A percentile compares a stretch with the other conserved stretches of the same genome.
phyloP scores from a whole-genome alignment of 2,888 invertebrate genomes.

The Amblyteles armatorius region DNA sequence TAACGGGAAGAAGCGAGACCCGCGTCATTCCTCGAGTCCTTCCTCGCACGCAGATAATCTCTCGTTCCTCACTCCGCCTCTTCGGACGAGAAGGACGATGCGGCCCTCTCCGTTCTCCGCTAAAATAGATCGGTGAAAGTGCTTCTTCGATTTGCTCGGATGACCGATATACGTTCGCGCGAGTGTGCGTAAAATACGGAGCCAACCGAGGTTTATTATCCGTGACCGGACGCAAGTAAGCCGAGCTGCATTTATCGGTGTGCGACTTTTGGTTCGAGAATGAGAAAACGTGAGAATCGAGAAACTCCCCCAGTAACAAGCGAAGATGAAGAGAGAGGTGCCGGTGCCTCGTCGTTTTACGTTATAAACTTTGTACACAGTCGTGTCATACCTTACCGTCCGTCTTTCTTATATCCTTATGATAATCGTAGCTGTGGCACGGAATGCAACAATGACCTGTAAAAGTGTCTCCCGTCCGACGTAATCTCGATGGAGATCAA shows the following conservation, averaged over 20 bases:
- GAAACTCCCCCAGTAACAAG: conserved; percentile 13
- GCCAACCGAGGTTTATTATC: conserved; percentile 60
- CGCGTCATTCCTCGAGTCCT: not conserved
- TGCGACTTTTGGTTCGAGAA: conserved; percentile 27
- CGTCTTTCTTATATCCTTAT: conserved; percentile 36
- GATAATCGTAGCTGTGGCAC: conserved; percentile 34
- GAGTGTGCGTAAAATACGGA: conserved; percentile 14
- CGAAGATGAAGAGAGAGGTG: not conserved
- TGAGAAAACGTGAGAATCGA: conserved; percentile 56
- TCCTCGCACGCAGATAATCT: conserved; percentile 37
- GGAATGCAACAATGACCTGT: not conserved
- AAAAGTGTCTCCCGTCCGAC: not conserved
- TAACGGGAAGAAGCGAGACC: conserved; percentile 30
- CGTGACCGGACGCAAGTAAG: conserved; percentile 54
- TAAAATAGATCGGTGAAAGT: conserved; percentile 72
- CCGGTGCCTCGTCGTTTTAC: not conserved
- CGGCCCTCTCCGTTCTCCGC: conserved; percentile 53
- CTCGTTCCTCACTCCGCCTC: not conserved
- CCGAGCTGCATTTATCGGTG: conserved; percentile 42
- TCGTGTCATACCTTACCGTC: conserved; percentile 3
- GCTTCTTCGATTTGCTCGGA: conserved; percentile 57
- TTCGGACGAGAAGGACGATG: conserved; percentile 23
- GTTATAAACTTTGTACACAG: not conserved
- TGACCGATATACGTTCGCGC: conserved; percentile 25
- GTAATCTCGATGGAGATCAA: conserved; percentile 51